Evolutionary conservation across 2,888 invertebrate genomes (phyloP), one percentile per base, ranked within the genome.

Genomic region (Temnothorax rugatulus): DNA sequence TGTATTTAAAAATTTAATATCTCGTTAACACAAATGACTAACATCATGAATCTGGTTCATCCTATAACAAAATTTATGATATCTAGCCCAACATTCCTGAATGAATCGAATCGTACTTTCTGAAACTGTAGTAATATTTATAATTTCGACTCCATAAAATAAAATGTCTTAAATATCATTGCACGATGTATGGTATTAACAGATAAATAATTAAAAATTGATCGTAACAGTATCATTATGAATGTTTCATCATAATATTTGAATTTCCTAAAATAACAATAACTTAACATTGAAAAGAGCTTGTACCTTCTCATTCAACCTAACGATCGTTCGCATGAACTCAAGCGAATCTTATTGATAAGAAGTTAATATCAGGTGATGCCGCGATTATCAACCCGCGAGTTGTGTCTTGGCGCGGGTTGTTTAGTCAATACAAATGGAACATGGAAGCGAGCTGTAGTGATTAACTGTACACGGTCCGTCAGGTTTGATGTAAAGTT

Each of bases 361-460:
- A 90, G 69, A 87, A 88, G 74, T 25, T 87, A 90, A 90, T 91
- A 89, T 91, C 89, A 94, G 94, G 94, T 94, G 91, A 93, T 94
- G 93, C 93, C 92, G 88, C 93, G 90, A 91, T 92, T 94, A 71
- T 92, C 91, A 84, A 82, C 81, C 87, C 91, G 90, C 83, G 93
- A 94, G 91, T 91, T 94, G 81, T 93, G 93, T 90, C 91, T 93
- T 86, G 93, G 92, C 82, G 91, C 94, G 88, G 94, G 94, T 91
- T 94, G 94, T 93, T 91, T 94, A 86, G 91, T 94, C 92, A 89
- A 91, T 87, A 89, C 90, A 87, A 91, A 91, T 87, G 92, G 91
- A 91, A 87, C 90, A 66, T 94, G 94, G 94, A 92, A 88, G 83
- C 93, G 94, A 89, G 93, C 93, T 71, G 94, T 94, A 88, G 92